phyloP scores from a whole-genome alignment of 2,888 invertebrate species.

The Polietes domitor region DNA sequence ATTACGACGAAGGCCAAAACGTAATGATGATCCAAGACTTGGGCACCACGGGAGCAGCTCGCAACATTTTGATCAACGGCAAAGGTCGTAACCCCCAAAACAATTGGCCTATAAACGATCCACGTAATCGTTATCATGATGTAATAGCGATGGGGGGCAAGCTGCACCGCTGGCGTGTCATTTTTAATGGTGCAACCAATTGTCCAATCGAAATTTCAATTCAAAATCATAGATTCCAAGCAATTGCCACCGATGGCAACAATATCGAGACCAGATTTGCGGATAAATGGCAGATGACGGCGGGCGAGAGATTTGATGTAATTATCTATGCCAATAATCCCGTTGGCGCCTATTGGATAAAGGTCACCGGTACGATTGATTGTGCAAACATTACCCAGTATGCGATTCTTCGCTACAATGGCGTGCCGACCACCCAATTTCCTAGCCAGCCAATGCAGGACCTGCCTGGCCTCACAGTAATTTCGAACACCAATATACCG shows the following conservation, averaged over 20 bases:
- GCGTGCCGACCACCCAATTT: slow-evolving; percentile 68
- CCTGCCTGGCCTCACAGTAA: not conserved
- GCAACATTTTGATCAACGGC: slow-evolving; percentile 77
- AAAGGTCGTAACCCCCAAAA: slow-evolving; percentile 75
- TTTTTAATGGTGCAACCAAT: slow-evolving; percentile 75
- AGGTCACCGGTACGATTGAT: slow-evolving; percentile 74
- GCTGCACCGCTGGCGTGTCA: slow-evolving; percentile 75
- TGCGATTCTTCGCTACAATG: slow-evolving; percentile 75
- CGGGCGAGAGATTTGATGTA: slow-evolving; percentile 77
- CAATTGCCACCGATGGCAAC: slow-evolving; percentile 77
- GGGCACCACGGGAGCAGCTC: slow-evolving; percentile 69
- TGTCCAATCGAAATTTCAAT: slow-evolving; percentile 77
- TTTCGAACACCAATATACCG: slow-evolving; percentile 66
- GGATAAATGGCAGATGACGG: slow-evolving; percentile 75
- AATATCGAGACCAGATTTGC: slow-evolving; percentile 76
- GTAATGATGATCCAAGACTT: slow-evolving; percentile 75
- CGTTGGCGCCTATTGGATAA: slow-evolving; percentile 75
- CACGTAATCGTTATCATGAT: slow-evolving; percentile 73
- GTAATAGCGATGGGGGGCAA: slow-evolving; percentile 73
- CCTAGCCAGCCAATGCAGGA: not conserved
- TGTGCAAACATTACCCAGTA: slow-evolving; percentile 74
- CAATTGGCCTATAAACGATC: slow-evolving; percentile 71
- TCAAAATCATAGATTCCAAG: slow-evolving; percentile 74
- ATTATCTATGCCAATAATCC: slow-evolving; percentile 75
- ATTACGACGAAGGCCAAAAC: slow-evolving; percentile 76